phyloP scores from a whole-genome alignment of 2,113 vertebrate genomes.

The Herpetotheres cachinnans region DNA sequence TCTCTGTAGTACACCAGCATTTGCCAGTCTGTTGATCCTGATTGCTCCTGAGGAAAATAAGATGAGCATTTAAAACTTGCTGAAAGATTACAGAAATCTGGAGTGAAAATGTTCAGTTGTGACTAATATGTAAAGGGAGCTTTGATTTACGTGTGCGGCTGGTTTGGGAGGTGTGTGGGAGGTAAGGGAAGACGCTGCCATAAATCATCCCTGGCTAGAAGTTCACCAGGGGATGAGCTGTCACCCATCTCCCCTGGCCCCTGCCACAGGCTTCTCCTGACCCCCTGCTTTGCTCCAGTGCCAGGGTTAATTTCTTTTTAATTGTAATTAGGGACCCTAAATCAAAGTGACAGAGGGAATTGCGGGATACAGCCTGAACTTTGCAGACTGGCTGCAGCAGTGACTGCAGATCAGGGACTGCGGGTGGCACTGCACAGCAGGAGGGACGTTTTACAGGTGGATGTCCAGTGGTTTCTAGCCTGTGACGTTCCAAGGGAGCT shows the following conservation, averaged over 20 bases:
- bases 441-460: background rate
- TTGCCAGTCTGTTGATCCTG: background rate
- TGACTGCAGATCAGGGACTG: background rate
- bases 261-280: accelerated
- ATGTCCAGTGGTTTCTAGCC: background rate
- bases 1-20: background rate
- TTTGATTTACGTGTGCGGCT: background rate
- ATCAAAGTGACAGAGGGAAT: background rate
- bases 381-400: background rate
- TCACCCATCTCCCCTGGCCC: background rate
- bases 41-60: background rate
- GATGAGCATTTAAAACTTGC: background rate
- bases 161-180: background rate
- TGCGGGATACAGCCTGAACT: background rate
- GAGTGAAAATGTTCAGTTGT: background rate
- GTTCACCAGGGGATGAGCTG: background rate
- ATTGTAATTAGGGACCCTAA: background rate
- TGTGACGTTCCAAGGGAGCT: background rate
- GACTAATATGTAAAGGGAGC: background rate
- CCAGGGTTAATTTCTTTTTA: background rate
- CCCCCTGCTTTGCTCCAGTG: background rate
- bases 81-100: background rate
- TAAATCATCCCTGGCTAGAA: background rate
- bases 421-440: background rate
- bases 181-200: background rate